Conservation (phyloP, 1,140 invertebrate species). For the Calephelis virginiensis region DNA sequence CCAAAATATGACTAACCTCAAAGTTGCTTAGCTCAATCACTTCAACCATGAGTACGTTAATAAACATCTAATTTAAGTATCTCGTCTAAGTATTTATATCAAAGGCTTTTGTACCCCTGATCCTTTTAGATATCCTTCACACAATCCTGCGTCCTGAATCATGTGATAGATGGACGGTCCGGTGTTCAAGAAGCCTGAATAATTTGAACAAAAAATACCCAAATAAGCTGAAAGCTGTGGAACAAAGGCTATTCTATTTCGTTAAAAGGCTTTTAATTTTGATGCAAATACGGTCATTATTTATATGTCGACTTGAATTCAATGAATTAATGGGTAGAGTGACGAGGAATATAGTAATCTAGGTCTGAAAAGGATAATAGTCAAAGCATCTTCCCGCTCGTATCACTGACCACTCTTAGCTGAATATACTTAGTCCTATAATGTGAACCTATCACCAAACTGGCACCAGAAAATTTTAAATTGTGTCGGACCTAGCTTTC, state of each 20-base stretch:
- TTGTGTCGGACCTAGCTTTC: no score
- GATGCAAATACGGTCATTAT: not conserved
- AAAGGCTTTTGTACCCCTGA: conserved; percentile 16
- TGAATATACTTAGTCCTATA: no score
- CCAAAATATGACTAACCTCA: not conserved
- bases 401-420: no score
- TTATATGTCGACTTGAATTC: no score
- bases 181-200: conserved; percentile 54
- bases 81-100: conserved; percentile 10
- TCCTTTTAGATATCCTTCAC: conserved; percentile 34
- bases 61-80: conserved; percentile 1
- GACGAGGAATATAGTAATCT: no score
- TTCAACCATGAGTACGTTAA: no score
- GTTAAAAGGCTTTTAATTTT: conserved; percentile 44
- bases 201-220: conserved; percentile 51
- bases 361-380: no score
- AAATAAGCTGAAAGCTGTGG: conserved; percentile 39
- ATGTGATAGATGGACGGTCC: conserved; percentile 46
- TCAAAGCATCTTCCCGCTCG: no score
- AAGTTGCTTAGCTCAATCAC: not conserved
- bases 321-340: conserved; percentile 32
- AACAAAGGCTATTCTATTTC: conserved; percentile 43
- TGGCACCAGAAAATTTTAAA: no score
- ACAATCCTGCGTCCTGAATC: conserved; percentile 27
- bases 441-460: no score